Percentiles rank a stretch among this genome's conserved stretches.
phyloP scores from a whole-genome alignment of 2,888 invertebrate genomes.

The Eremobia ochroleuca region DNA sequence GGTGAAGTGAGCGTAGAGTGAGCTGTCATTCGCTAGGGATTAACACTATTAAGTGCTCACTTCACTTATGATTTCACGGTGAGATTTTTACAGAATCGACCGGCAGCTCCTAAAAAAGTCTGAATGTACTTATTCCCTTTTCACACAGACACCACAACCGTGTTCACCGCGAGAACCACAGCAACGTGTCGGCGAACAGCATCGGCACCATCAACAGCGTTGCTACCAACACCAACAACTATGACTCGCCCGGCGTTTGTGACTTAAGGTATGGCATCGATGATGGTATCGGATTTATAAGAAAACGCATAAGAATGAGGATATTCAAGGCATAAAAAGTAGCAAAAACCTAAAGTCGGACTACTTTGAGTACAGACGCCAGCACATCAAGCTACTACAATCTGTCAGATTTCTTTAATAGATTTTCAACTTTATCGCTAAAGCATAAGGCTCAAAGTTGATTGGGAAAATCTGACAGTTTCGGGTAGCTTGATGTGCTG shows the following conservation, averaged over 20 bases:
- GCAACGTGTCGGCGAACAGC: conserved; percentile 90
- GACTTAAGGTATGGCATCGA: conserved; percentile 83
- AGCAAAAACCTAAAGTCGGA: not conserved
- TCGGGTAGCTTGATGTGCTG: too few relatives aligned
- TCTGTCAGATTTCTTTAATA: too few relatives aligned
- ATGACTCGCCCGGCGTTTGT: conserved; percentile 88
- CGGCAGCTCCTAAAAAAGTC: too few relatives aligned
- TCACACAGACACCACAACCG: conserved; percentile 92
- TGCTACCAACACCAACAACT: conserved; percentile 86
- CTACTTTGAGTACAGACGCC: not conserved
- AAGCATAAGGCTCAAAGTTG: too few relatives aligned
- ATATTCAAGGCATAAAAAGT: not conserved
- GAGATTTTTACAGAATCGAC: too few relatives aligned
- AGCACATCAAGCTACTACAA: too few relatives aligned
- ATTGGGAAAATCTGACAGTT: too few relatives aligned
- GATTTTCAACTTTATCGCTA: too few relatives aligned
- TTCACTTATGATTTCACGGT: too few relatives aligned
- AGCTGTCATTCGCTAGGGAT: too few relatives aligned
- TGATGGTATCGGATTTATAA: not conserved
- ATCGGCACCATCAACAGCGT: conserved; percentile 89
- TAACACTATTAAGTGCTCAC: too few relatives aligned
- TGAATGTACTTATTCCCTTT: conserved; percentile 2
- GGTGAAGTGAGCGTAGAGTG: too few relatives aligned
- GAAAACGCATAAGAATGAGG: not conserved
- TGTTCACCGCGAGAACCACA: conserved; percentile 93